Conservation (phyloP, 1,140 invertebrate genomes). For the Pomacea maculata region DNA sequence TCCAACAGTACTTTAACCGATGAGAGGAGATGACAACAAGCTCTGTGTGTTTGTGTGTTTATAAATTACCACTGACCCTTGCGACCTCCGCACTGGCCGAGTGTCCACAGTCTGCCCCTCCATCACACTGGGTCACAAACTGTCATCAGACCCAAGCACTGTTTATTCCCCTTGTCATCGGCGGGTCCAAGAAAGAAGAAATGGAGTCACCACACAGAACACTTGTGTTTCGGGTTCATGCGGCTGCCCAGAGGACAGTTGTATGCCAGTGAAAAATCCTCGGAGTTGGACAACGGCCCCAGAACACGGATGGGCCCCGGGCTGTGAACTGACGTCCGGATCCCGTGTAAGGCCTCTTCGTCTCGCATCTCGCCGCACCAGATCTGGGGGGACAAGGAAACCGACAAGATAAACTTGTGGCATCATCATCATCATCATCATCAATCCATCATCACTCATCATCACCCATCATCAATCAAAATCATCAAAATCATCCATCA, state of each 20-base stretch:
- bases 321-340: slow-evolving; percentile 93
- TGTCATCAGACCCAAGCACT: too few species aligned
- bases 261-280: slow-evolving; percentile 84
- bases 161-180: too few species aligned
- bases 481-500: slow-evolving; percentile 76
- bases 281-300: slow-evolving; percentile 91
- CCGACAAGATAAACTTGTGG: background rate
- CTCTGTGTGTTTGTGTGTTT: too few species aligned
- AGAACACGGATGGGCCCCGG: slow-evolving; percentile 89
- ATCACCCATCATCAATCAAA: slow-evolving; percentile 54
- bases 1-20: too few species aligned
- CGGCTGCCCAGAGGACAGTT: slow-evolving; percentile 76
- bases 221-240: slow-evolving; percentile 93
- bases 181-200: too few species aligned
- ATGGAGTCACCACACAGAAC: slow-evolving; percentile 84
- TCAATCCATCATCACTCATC: too few species aligned
- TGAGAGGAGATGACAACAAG: too few species aligned
- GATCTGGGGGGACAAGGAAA: slow-evolving; percentile 70
- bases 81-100: too few species aligned
- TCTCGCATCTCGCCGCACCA: slow-evolving; percentile 98
- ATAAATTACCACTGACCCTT: too few species aligned
- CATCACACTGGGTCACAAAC: too few species aligned
- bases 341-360: slow-evolving; percentile 93
- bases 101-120: too few species aligned
- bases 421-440: too few species aligned